A percentile compares a stretch with the other conserved stretches of the same genome.
phyloP scores from a whole-genome alignment of 2,888 invertebrate species.

The Isoperla grammatica region DNA sequence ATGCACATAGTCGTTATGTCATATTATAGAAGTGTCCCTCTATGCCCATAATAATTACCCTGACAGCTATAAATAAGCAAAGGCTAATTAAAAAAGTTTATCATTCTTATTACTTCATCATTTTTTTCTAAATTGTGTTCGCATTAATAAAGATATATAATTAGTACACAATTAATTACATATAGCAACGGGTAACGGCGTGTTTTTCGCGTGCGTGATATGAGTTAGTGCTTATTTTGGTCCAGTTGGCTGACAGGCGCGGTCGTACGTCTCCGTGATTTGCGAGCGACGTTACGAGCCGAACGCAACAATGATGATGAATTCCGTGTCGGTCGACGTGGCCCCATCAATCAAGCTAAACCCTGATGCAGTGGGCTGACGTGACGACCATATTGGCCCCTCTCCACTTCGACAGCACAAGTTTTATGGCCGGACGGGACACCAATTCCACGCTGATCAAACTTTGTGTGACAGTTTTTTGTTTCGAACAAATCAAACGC shows the following conservation, averaged over 20 bases:
- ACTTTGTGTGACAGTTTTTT: too few relatives aligned
- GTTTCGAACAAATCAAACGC: too few relatives aligned
- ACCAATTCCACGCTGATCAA: too few relatives aligned
- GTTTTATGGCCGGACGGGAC: too few relatives aligned
- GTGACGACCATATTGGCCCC: slow-evolving; percentile 28
- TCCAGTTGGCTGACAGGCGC: neutral
- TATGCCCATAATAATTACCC: slow-evolving; percentile 18
- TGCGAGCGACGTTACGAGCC: slow-evolving; percentile 19
- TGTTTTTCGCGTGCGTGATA: slow-evolving; percentile 9
- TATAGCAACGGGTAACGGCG: slow-evolving; percentile 7
- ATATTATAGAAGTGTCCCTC: slow-evolving; percentile 27
- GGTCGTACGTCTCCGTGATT: slow-evolving; percentile 30
- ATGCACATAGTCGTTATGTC: slow-evolving; percentile 30
- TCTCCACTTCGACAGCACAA: too few relatives aligned
- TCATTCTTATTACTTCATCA: slow-evolving; percentile 25
- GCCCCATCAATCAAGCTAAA: slow-evolving; percentile 6
- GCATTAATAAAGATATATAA: slow-evolving; percentile 16
- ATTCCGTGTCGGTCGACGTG: slow-evolving; percentile 1
- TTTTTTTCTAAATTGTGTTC: slow-evolving; percentile 2
- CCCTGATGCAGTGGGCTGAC: slow-evolving; percentile 17
- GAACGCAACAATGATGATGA: slow-evolving; percentile 15
- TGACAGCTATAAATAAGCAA: slow-evolving; percentile 24
- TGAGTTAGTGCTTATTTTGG: slow-evolving; percentile 17
- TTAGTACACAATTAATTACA: slow-evolving; percentile 12
- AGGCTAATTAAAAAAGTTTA: slow-evolving; percentile 30